These are phyloP conservation scores for Ptilorrhoa leucosticta DNA, from an alignment of 2,113 vertebrate genomes.

Conservation along the genomic window DNA sequence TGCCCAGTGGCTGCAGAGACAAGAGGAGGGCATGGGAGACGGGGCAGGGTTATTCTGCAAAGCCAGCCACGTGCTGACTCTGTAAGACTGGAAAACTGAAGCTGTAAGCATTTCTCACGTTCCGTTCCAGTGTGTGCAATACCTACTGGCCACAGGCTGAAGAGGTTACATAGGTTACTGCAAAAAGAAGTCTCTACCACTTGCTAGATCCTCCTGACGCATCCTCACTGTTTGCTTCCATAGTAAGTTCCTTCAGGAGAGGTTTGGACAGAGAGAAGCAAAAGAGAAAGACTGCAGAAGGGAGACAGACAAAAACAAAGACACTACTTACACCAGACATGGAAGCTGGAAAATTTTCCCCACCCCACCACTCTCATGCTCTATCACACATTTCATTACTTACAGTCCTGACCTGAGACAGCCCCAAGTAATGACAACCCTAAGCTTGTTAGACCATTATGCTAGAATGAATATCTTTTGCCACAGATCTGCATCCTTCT, in stretches of 20 bases:
- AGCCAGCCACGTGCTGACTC: background rate
- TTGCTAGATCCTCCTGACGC: background rate
- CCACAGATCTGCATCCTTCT: background rate
- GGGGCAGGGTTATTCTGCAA: background rate
- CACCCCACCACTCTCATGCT: background rate
- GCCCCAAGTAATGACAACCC: background rate
- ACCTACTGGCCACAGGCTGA: background rate
- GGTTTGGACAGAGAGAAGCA: background rate
- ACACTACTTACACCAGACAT: rapidly evolving
- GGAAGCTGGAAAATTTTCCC: background rate
- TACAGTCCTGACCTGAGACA: background rate
- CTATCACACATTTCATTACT: background rate
- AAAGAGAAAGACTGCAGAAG: background rate
- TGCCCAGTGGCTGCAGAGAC: background rate
- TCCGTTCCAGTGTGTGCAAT: background rate
- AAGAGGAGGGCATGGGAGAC: background rate
- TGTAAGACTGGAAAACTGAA: background rate
- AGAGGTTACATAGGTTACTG: background rate
- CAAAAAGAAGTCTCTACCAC: background rate
- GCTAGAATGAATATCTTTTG: background rate
- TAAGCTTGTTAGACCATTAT: background rate
- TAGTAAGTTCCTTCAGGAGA: background rate
- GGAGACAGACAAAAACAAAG: background rate
- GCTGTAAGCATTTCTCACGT: background rate
- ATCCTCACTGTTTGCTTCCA: background rate